These are phyloP conservation scores for Scytalopus superciliaris DNA, from an alignment of 2,113 vertebrate species.

Conservation along the genomic window DNA sequence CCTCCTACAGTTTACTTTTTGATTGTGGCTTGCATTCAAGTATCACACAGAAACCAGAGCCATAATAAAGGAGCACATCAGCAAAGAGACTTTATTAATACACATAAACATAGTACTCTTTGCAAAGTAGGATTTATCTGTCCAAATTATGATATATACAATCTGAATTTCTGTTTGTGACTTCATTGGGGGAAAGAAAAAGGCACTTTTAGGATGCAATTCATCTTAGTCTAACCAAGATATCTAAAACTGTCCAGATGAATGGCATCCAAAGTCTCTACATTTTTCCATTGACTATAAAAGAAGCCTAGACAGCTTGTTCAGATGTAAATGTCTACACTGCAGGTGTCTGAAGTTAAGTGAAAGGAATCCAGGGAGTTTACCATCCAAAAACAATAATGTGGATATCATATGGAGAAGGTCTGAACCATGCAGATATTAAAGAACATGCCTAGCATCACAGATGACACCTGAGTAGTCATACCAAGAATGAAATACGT, in stretches of 20 bases:
- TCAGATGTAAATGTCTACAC: conserved; percentile 16
- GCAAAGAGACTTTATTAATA: neutral
- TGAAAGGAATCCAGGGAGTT: conserved; percentile 28
- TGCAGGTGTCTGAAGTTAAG: conserved; percentile 25
- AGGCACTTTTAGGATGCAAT: neutral
- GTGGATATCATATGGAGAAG: neutral
- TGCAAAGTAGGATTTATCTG: neutral
- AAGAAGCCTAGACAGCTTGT: conserved; percentile 35
- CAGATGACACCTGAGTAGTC: neutral
- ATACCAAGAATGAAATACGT: neutral
- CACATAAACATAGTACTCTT: neutral
- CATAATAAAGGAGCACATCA: neutral
- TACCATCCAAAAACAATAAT: neutral
- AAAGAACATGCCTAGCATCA: neutral
- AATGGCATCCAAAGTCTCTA: neutral
- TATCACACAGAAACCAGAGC: neutral
- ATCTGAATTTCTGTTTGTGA: neutral
- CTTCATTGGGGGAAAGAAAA: neutral
- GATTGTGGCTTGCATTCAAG: neutral
- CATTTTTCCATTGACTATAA: neutral
- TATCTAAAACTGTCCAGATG: neutral
- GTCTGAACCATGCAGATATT: neutral
- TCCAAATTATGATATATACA: neutral
- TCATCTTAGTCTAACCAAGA: neutral
- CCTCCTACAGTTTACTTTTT: conserved; percentile 50